phyloP scores from a whole-genome alignment of 2,888 invertebrate species.

The Brachypalpus laphriformis region DNA sequence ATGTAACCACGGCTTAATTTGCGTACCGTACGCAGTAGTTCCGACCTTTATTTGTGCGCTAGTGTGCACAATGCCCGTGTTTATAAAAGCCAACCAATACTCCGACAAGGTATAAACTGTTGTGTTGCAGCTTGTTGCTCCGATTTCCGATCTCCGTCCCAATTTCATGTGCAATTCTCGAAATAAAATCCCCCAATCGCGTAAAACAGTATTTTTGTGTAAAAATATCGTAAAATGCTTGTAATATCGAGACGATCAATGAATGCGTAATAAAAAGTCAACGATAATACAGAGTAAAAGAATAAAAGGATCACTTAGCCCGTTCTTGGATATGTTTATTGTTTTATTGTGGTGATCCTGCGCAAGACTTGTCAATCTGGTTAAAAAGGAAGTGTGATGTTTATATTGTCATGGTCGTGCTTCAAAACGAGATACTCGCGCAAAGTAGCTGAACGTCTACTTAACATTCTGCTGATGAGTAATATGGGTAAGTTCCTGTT shows the following conservation, averaged over 20 bases:
- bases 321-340: neutral
- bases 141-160: neutral
- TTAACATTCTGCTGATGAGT: neutral
- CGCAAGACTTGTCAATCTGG: neutral
- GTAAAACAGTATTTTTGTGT: neutral
- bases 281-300: too few relatives aligned
- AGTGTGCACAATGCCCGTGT: neutral
- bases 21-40: neutral
- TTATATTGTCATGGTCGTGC: neutral
- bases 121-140: slow-evolving; percentile 5
- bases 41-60: too few relatives aligned
- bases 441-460: neutral
- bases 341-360: neutral
- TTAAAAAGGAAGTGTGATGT: slow-evolving; percentile 3
- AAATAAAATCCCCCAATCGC: neutral
- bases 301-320: neutral
- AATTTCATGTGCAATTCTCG: slow-evolving; percentile 20
- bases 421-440: neutral
- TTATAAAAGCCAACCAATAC: slow-evolving; percentile 1
- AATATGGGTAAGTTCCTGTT: slow-evolving; percentile 1
- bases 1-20: neutral
- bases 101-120: neutral
- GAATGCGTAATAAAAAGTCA: too few relatives aligned
- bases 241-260: too few relatives aligned
- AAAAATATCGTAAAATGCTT: neutral